Conservation (phyloP, 2,888 invertebrate genomes). For the Microctonus brassicae region DNA sequence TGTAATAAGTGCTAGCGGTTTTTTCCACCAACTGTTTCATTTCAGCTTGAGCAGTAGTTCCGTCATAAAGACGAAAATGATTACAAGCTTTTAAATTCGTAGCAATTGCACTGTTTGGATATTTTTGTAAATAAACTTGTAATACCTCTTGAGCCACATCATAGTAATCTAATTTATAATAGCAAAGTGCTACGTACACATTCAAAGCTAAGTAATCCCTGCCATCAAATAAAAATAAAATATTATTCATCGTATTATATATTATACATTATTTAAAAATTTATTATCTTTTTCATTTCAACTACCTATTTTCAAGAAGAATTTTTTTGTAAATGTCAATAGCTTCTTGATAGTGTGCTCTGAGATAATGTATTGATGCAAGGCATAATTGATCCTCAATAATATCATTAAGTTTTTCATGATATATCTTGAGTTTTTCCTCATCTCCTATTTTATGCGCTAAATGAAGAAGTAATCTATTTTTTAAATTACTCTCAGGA, state of each 20-base stretch:
- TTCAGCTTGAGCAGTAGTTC: slow-evolving; percentile 94
- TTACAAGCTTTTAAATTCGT: slow-evolving; percentile 93
- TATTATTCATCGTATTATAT: too few species aligned
- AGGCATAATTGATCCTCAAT: slow-evolving; percentile 95
- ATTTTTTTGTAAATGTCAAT: slow-evolving; percentile 98
- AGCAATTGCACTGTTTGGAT: slow-evolving; percentile 94
- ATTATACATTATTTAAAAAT: too few species aligned
- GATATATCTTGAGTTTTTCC: slow-evolving; percentile 84
- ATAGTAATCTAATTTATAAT: slow-evolving; percentile 98
- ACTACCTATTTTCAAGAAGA: slow-evolving; percentile 91
- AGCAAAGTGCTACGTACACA: slow-evolving; percentile 97
- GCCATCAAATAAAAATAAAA: slow-evolving; percentile 56
- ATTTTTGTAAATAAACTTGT: slow-evolving; percentile 90
- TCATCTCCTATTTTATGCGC: slow-evolving; percentile 95
- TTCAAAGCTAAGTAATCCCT: slow-evolving; percentile 94
- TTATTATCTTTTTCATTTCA: too few species aligned
- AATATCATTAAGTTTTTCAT: slow-evolving; percentile 87
- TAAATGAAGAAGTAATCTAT: slow-evolving; percentile 90
- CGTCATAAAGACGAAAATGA: slow-evolving; percentile 89
- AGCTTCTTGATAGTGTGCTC: slow-evolving; percentile 98
- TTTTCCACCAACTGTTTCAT: slow-evolving; percentile 83
- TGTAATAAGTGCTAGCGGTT: slow-evolving; percentile 76
- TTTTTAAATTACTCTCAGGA: slow-evolving; percentile 78
- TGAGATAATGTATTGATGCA: slow-evolving; percentile 95
- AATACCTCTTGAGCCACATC: slow-evolving; percentile 98